Base-by-base conservation (phyloP, 2,888 invertebrate species). In the Pecten maximus region DNA sequence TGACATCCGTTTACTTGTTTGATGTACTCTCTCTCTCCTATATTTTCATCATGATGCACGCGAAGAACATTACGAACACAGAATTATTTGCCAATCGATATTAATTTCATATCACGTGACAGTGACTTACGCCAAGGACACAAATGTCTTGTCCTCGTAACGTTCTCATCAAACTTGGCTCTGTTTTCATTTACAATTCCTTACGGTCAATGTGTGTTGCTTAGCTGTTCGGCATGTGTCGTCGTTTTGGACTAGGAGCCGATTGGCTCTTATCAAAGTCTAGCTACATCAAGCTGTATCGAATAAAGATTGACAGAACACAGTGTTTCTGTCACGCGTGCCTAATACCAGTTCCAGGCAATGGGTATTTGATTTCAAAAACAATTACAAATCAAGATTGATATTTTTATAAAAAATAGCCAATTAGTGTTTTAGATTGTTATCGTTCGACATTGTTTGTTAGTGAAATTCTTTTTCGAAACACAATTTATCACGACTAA, bases 351-450 rank as follows among this genome's bases (percentile, higher is more conserved):
- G 35, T 35, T 74, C 74, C 3, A 74, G 35, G 74, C 28, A 35
- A 74, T 74, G 74, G 74, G 12, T 6, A 74, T 74, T 35, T 74
- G 16, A 74, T 74, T 74, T 74, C 74, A 28, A 15, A 74, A 74
- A 74, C 74, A 74, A 74, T 74, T 74, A 35, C 28, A 74, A 74
- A 74, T 74, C 74, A 35, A 74, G 74, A 74, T 74, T 74, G 74
- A 74, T 74, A 74, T 74, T 74, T 28, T n/a, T n/a, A n/a, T n/a
- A n/a, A n/a, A 35, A 74, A 35, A 74, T 28, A 35, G 12, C 74
- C 19, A 74, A 35, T 74, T 35, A 28, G 28, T 6, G 6, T 35
- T 35, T 74, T 74, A 74, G 28, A 74, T 74, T 74, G 74, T 74
- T 35, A 74, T 28, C 74, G 10, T 74, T 28, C 6, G 35, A 12